A percentile compares a stretch with the other conserved stretches of the same genome.
Conservation (phyloP, 2,113 vertebrate species). For the Toxotes chatareus region DNA sequence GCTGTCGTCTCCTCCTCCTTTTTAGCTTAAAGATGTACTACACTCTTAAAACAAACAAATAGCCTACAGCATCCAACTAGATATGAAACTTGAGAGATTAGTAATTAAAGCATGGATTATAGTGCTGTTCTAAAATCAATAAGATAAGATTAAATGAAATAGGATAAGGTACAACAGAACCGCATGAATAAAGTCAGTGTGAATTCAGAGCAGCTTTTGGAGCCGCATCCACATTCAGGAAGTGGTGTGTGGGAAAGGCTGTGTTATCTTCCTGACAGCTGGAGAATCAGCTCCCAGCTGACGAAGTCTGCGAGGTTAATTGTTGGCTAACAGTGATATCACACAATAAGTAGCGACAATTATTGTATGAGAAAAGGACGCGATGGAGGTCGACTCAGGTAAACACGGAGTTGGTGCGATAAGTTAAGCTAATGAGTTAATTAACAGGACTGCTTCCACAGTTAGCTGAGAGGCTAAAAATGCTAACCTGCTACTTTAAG, state of each 20-base stretch:
- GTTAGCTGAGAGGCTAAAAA: slow-evolving; percentile 46
- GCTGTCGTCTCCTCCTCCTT: no score
- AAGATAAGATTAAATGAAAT: not conserved
- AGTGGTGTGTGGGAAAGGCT: slow-evolving; percentile 40
- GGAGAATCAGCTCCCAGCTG: slow-evolving; percentile 14
- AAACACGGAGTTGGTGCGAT: slow-evolving; percentile 6
- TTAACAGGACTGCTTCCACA: not conserved
- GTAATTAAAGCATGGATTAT: not conserved
- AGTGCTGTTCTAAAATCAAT: not conserved
- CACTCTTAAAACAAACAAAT: no score
- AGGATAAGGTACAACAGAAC: no score
- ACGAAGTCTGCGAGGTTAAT: not conserved
- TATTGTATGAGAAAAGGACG: not conserved
- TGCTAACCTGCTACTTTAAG: slow-evolving; percentile 30
- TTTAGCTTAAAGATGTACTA: no score
- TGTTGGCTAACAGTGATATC: not conserved
- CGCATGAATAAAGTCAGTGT: not conserved
- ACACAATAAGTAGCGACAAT: not conserved
- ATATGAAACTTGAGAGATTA: not conserved
- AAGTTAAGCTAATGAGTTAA: not conserved
- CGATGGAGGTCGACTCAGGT: slow-evolving; percentile 78
- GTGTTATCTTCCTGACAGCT: slow-evolving; percentile 41
- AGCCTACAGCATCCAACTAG: not conserved
- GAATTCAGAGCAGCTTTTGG: not conserved
- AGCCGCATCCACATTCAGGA: slow-evolving; percentile 65